These are phyloP conservation scores for Cataglyphis hispanica DNA, from an alignment of 1,140 invertebrate species.

Conservation along the genomic window DNA sequence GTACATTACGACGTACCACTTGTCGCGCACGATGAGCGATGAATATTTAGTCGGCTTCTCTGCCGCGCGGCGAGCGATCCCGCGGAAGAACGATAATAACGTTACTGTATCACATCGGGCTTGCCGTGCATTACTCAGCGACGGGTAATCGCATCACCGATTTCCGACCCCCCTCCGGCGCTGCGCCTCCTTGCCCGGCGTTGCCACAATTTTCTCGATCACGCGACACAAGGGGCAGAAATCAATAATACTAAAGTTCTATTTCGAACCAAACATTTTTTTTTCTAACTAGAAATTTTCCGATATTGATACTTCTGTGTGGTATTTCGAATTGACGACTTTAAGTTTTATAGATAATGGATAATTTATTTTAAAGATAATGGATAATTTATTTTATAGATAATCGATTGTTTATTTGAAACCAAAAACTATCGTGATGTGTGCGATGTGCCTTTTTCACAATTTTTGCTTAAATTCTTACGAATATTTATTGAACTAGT, in stretches of 20 bases:
- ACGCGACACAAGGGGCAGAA: slow-evolving; percentile 78
- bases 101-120: slow-evolving; percentile 58
- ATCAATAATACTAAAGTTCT: slow-evolving; percentile 73
- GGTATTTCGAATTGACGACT: no score
- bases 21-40: slow-evolving; percentile 17
- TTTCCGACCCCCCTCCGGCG: slow-evolving; percentile 57
- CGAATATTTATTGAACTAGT: not conserved
- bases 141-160: slow-evolving; percentile 57
- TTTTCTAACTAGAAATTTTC: slow-evolving; percentile 8
- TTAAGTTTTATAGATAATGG: not conserved
- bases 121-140: slow-evolving; percentile 69
- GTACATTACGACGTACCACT: slow-evolving; percentile 32
- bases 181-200: slow-evolving; percentile 68
- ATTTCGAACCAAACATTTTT: slow-evolving; percentile 8
- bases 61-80: slow-evolving; percentile 13
- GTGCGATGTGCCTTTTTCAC: not conserved
- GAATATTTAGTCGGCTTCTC: slow-evolving; percentile 41
- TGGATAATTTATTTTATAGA: no score
- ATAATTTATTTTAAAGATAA: not conserved
- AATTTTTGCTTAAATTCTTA: not conserved
- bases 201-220: slow-evolving; percentile 78
- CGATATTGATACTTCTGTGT: not conserved
- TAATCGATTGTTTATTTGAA: not conserved
- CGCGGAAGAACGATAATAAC: slow-evolving; percentile 54
- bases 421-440: not conserved